A percentile compares a stretch with the other conserved stretches of the same genome.
Conservation (phyloP, 2,113 vertebrate genomes). For the Austrofundulus limnaeus region DNA sequence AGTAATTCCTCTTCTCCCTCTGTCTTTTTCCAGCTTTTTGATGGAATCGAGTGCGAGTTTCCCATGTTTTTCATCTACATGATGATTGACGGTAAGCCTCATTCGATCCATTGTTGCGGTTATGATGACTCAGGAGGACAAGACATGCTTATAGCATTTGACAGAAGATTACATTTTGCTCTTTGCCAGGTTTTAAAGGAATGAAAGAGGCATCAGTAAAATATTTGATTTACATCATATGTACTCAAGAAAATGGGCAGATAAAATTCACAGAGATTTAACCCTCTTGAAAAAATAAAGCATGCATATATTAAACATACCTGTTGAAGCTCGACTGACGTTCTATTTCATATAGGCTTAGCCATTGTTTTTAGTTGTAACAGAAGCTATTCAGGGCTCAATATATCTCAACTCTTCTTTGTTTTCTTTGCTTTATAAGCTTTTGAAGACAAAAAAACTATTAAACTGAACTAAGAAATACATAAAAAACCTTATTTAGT, state of each 20-base stretch:
- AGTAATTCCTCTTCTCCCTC: conserved; percentile 51
- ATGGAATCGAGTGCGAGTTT: conserved; percentile 98
- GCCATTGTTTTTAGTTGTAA: conserved; percentile 10
- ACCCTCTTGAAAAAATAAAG: not conserved
- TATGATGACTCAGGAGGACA: conserved; percentile 36
- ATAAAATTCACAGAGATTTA: conserved; percentile 1
- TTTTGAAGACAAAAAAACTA: not conserved
- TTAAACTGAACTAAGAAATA: not conserved
- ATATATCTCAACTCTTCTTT: not conserved
- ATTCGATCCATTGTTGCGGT: conserved; percentile 26
- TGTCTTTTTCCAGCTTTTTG: conserved; percentile 88
- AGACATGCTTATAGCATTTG: conserved; percentile 22
- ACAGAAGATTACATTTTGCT: conserved; percentile 32
- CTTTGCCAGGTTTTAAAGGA: conserved; percentile 28
- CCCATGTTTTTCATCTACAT: conserved; percentile 98
- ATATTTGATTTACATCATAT: conserved; percentile 10
- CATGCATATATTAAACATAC: conserved; percentile 4
- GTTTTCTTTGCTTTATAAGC: conserved; percentile 1
- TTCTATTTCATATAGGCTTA: no score
- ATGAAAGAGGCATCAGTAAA: conserved; percentile 6
- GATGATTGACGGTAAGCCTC: conserved; percentile 96
- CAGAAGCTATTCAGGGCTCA: not conserved
- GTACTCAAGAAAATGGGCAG: conserved; percentile 2
- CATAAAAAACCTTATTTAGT: no score
- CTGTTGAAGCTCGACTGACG: conserved; percentile 10